Conservation (phyloP, 1,140 invertebrate genomes). For the Holcopasites calliopsidis region DNA sequence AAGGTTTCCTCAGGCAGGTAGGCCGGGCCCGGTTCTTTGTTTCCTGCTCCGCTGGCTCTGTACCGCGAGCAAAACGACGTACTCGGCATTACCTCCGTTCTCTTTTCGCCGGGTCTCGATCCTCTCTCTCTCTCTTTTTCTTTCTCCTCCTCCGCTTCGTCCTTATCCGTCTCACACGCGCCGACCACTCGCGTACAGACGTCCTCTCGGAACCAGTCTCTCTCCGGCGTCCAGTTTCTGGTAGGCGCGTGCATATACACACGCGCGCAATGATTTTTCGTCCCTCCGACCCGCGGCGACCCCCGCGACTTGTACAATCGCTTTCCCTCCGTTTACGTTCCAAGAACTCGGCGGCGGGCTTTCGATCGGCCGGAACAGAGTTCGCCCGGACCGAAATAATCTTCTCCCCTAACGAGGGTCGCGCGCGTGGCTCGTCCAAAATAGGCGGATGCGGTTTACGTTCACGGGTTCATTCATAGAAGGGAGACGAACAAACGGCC, state of each 20-base stretch:
- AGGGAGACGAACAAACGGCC: constrained; percentile 17
- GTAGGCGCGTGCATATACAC: constrained; percentile 30
- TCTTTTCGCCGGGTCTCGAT: neutral
- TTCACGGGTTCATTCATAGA: constrained; percentile 54
- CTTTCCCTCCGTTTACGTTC: no score
- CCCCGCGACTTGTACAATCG: no score
- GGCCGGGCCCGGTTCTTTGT: neutral
- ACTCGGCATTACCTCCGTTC: constrained; percentile 1
- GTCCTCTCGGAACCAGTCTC: constrained; percentile 61
- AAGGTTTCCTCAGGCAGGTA: neutral
- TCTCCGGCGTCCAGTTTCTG: constrained; percentile 61
- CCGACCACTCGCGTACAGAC: constrained; percentile 17
- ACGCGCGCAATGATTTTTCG: no score
- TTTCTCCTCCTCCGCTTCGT: neutral
- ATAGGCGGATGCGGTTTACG: constrained; percentile 57
- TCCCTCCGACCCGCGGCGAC: no score
- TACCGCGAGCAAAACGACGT: constrained; percentile 5
- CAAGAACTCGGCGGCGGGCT: no score
- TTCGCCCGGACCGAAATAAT: constrained; percentile 60
- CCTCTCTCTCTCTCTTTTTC: neutral
- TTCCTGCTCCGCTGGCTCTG: constrained; percentile 15
- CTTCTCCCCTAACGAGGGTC: constrained; percentile 59
- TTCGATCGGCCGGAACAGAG: neutral
- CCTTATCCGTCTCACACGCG: neutral
- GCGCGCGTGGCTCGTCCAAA: constrained; percentile 57